Evolutionary conservation across 1,140 invertebrate species (phyloP), one percentile per base, ranked within the genome.

Genomic region (Tetragnatha versicolor): DNA sequence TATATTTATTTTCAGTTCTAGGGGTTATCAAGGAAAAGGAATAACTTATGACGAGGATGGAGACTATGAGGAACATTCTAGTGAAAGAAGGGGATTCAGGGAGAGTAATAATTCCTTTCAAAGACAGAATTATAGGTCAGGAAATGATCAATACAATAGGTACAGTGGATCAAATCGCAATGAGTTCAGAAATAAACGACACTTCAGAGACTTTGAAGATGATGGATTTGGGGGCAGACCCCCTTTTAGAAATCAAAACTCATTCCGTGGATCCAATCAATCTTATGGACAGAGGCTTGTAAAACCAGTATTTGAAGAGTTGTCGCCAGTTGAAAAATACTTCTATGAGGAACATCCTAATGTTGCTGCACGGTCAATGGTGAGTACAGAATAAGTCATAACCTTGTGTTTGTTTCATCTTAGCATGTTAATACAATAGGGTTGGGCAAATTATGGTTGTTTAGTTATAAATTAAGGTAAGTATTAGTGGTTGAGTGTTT

Each of bases 261-360:
- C 53, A 33, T 31, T 17, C 12, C 5, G 33, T 2, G 27, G 20
- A 9, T 10, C 10, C 5, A 58, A 31, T 58, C 9, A 17, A 14
- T 42, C 60, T 9, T 37, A 14, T 25, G 5, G 12, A 37, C 10
- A 17, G 2, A 22, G 25, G 22, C 60, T 63, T 37, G 20, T 10
- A 14, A 68, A 33, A 31, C 42, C 65, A 49, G 6, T 12, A 4
- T 68, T 68, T 14, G 42, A 72, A 25, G 49, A 72, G 17, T n/a
- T 65, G 20, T 29, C 29, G 20, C 12, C 10, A n/a, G 14, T 66
- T 1, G 25, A 89, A 3, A 96, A 96, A 85, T 86, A 94, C 83
- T 94, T 96, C 83, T 97, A 97, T 82, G 86, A 89, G 81, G 94
- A 97, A 88, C 88, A 92, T 83, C 89, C 90, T 0, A 86, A 87